These are phyloP conservation scores for Orussus abietinus DNA, from an alignment of 1,140 invertebrate species.

Conservation along the genomic window DNA sequence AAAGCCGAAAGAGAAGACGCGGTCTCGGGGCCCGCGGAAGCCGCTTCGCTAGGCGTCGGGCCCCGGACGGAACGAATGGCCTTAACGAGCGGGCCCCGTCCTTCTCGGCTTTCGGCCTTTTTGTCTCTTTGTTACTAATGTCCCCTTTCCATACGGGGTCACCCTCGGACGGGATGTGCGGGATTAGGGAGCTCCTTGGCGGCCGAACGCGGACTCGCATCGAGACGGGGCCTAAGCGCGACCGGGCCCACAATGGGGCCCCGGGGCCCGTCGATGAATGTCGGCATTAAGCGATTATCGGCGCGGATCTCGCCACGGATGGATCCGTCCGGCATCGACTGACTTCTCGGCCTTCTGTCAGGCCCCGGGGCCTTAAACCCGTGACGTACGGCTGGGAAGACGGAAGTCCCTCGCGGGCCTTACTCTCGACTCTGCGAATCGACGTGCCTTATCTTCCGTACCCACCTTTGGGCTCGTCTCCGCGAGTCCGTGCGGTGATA, in stretches of 20 bases:
- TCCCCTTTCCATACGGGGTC: slow-evolving; percentile 1
- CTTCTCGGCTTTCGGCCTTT: too few relatives aligned
- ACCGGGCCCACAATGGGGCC: slow-evolving; percentile 27
- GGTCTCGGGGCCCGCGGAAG: background rate
- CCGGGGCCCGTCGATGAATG: slow-evolving; percentile 32
- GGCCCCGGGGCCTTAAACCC: slow-evolving; percentile 41
- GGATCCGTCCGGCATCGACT: too few relatives aligned
- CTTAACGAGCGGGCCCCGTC: slow-evolving; percentile 5
- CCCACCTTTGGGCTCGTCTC: slow-evolving; percentile 26
- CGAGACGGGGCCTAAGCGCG: slow-evolving; percentile 34
- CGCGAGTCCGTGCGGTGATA: slow-evolving; percentile 32
- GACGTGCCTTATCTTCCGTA: background rate
- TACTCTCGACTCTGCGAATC: slow-evolving; percentile 3
- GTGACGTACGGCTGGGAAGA: slow-evolving; percentile 5
- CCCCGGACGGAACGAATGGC: too few relatives aligned
- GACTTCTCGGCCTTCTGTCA: too few relatives aligned
- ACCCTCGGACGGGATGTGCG: background rate
- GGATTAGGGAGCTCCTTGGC: slow-evolving; percentile 26
- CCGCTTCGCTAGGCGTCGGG: background rate
- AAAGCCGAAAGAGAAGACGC: background rate
- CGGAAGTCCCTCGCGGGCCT: slow-evolving; percentile 4
- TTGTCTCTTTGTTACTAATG: too few relatives aligned
- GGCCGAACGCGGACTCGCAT: slow-evolving; percentile 38
- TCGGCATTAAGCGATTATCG: slow-evolving; percentile 40
- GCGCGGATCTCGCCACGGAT: too few relatives aligned